These are phyloP conservation scores for Tetanocera ferruginea DNA, from an alignment of 2,888 invertebrate genomes.

Conservation along the genomic window DNA sequence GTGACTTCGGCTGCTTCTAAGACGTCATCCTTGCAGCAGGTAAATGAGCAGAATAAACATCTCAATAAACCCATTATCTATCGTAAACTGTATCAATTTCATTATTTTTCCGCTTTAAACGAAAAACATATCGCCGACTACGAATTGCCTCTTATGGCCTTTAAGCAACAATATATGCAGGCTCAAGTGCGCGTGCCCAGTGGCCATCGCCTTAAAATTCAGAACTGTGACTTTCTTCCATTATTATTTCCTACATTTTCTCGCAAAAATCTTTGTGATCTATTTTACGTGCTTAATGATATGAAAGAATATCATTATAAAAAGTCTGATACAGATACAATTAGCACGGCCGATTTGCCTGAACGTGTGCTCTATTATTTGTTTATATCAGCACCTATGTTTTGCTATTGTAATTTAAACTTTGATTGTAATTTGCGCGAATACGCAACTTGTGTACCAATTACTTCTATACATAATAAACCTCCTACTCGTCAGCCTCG, in stretches of 20 bases:
- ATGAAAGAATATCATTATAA: constrained; percentile 46
- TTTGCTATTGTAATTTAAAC: constrained; percentile 33
- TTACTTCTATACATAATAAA: background rate
- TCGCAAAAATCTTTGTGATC: constrained; percentile 36
- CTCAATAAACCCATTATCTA: constrained; percentile 30
- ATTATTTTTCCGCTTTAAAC: constrained; percentile 45
- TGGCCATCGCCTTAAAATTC: constrained; percentile 32
- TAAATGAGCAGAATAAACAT: background rate
- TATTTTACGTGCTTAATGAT: constrained; percentile 39
- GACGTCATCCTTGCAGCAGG: constrained; percentile 21
- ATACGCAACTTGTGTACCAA: constrained; percentile 1
- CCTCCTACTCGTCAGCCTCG: background rate
- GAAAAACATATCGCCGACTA: constrained; percentile 39
- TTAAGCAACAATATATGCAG: constrained; percentile 36
- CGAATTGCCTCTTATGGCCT: constrained; percentile 40
- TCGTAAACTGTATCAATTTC: constrained; percentile 36
- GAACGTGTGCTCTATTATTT: constrained; percentile 37
- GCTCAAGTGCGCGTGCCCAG: constrained; percentile 32
- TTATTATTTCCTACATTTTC: constrained; percentile 31
- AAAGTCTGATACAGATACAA: background rate
- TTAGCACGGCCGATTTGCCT: constrained; percentile 33
- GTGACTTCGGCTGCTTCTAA: background rate
- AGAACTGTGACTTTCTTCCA: constrained; percentile 11
- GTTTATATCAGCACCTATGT: constrained; percentile 28
- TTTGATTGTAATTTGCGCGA: constrained; percentile 1